Evolutionary conservation across 1,140 invertebrate genomes (phyloP), one percentile per base, ranked within the genome.

Genomic region (Zaprionus ornatus): DNA sequence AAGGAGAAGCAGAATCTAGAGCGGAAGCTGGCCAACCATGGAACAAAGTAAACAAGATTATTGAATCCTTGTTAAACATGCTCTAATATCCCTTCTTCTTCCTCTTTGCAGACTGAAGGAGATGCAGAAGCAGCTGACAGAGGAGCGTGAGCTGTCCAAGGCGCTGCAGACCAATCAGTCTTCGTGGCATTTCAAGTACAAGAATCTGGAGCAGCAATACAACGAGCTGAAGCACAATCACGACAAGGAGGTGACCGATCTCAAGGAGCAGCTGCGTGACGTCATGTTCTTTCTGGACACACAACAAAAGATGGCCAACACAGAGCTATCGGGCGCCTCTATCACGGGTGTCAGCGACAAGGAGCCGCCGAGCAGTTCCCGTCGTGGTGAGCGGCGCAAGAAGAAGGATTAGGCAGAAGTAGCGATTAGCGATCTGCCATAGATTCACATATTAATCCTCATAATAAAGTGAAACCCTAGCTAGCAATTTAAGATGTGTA

Each of bases 211-310:
- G 83, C 93, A 94, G 61, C 93, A 96, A 66, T 93, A 95, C 57
- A 93, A 94, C 15, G 93, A 95, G 50, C 96, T 96, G 86, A 95
- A 97, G 57, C 91, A 94, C 82, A 96, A 98, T 94, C 96, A 96
- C 88, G 95, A 97, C 55, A 91, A 94, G 79, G 96, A 98, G 94
- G 94, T 98, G 2, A 70, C 91, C 0, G 98, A 98, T 15, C 93
- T 99, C 10, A 95, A 96, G 80, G 98, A 99, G 77, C 98, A 99
- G 93, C 93, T 99, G 0, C 94, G 97, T 13, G 98, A 99, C 94
- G 93, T 99, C 1, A 99, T 99, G 98, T 98, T 99, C 93, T 99
- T 96, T 92, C 94, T 99, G 62, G 97, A 99, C 82, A 98, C 98
- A 10, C 96, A 92, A 60, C 76, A 82, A 40, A 87, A 94, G 75